phyloP scores from a whole-genome alignment of 2,797 vertebrate species.

The Anabas testudineus region DNA sequence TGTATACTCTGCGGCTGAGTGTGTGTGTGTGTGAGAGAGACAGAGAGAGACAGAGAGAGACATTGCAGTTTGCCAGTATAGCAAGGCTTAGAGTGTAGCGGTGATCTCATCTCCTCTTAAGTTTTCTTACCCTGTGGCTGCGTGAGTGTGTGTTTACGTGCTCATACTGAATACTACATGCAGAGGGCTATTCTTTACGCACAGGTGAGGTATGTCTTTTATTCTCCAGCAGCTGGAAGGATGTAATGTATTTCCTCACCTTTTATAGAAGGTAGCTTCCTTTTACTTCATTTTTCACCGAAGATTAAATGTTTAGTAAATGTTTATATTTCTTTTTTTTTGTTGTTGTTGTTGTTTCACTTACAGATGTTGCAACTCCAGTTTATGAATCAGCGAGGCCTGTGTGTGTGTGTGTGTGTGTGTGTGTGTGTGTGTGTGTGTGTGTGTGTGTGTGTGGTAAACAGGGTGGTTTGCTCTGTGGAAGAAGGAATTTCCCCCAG shows the following conservation, averaged over 20 bases:
- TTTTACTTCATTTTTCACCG: conserved; percentile 38
- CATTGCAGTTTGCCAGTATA: conserved; percentile 61
- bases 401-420: conserved; percentile 45
- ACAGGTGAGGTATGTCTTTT: conserved; percentile 43
- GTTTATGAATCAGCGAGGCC: conserved; percentile 87
- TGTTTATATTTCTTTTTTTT: conserved; percentile 53
- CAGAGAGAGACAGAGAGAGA: conserved; percentile 17
- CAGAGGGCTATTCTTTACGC: conserved; percentile 1
- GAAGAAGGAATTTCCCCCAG: conserved; percentile 88
- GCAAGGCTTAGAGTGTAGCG: conserved; percentile 57
- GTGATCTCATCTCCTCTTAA: conserved; percentile 81
- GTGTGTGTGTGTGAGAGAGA: conserved; percentile 27
- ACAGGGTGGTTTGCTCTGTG: conserved; percentile 85
- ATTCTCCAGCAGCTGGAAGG: conserved; percentile 36
- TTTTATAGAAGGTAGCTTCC: conserved; percentile 13
- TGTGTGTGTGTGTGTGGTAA: conserved; percentile 70
- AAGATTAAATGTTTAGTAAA: conserved; percentile 53
- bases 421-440: conserved; percentile 53
- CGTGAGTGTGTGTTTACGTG: conserved; percentile 45
- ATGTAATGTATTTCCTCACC: conserved; percentile 26
- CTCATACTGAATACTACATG: conserved; percentile 12
- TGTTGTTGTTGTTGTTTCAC: conserved; percentile 60
- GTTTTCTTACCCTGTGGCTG: conserved; percentile 64
- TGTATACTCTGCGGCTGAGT: conserved; percentile 61
- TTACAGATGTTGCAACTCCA: conserved; percentile 86